Evolutionary conservation across 2,113 vertebrate species (phyloP).

Genomic region (Zootoca vivipara): DNA sequence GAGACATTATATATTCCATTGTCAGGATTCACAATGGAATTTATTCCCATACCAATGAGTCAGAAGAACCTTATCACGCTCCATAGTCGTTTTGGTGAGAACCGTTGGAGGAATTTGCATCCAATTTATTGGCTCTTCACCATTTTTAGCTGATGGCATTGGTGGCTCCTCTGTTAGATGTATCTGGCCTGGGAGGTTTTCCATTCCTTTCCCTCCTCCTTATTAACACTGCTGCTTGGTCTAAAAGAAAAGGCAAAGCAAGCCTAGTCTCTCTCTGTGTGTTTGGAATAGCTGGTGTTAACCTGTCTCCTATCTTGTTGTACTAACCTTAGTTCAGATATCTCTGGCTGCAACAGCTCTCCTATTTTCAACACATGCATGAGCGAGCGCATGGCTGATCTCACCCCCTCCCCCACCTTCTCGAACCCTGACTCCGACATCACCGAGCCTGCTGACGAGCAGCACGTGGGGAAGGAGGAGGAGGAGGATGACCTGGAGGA

Average conservation of each 20-base stretch:
- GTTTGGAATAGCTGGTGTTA: slow-evolving; percentile 75
- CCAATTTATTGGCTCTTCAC: background rate
- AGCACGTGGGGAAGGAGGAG: slow-evolving; percentile 87
- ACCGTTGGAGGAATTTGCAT: background rate
- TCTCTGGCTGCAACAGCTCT: slow-evolving; percentile 96
- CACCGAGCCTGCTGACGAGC: slow-evolving; percentile 94
- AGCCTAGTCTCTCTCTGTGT: slow-evolving; percentile 58
- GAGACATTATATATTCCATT: accelerated
- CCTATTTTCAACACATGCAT: slow-evolving; percentile 99
- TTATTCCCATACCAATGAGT: background rate
- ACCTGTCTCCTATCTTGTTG: slow-evolving; percentile 85
- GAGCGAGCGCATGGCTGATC: slow-evolving; percentile 98
- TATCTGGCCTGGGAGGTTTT: slow-evolving; percentile 45
- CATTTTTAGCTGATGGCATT: slow-evolving; percentile 8
- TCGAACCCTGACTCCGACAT: slow-evolving; percentile 94
- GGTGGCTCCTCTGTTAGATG: slow-evolving; percentile 39
- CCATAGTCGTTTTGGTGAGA: accelerated
- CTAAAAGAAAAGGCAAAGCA: slow-evolving; percentile 34
- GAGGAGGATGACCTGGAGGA: slow-evolving; percentile 88
- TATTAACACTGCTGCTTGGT: background rate
- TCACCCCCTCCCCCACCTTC: slow-evolving; percentile 96
- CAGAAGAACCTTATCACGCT: background rate
- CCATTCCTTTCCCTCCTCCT: slow-evolving; percentile 19
- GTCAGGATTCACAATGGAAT: background rate
- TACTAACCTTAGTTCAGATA: slow-evolving; percentile 93